phyloP scores from a whole-genome alignment of 2,888 invertebrate species.

The Marronus borbonicus region DNA sequence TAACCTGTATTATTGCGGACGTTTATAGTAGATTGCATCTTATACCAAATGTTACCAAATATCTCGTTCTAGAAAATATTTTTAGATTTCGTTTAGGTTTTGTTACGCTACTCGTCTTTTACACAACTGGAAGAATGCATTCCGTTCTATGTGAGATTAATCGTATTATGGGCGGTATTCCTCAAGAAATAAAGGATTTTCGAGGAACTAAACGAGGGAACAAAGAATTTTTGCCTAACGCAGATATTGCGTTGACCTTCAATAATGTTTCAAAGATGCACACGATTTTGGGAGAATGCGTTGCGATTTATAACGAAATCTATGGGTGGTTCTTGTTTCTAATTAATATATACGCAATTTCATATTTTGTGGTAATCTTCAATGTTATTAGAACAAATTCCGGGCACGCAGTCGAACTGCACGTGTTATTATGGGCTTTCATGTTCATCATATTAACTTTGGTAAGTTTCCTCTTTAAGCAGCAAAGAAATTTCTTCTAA shows the following conservation, averaged over 20 bases:
- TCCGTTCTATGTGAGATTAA: constrained; percentile 5
- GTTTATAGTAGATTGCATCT: neutral
- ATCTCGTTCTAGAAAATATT: neutral
- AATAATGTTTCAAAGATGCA: neutral
- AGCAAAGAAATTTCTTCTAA: neutral
- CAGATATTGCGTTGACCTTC: neutral
- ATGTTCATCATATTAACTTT: neutral
- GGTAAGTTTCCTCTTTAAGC: neutral
- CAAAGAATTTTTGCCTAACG: neutral
- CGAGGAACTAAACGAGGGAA: neutral
- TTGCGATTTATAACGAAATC: constrained; percentile 9
- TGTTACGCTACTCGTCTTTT: neutral
- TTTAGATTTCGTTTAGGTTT: constrained; percentile 11
- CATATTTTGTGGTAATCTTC: constrained; percentile 7
- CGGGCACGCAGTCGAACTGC: neutral
- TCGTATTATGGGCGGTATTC: neutral
- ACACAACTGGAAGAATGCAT: neutral
- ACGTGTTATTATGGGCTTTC: neutral
- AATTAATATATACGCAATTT: constrained; percentile 20
- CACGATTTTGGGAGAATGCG: neutral
- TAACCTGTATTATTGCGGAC: neutral
- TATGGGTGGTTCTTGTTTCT: constrained; percentile 5
- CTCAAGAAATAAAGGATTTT: neutral
- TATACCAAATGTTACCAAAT: no score
- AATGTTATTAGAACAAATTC: neutral